Percentiles rank a stretch among this genome's conserved stretches.
These are phyloP conservation scores for Paelopatides confundens DNA, from an alignment of 53 echinoderm and acorn worm species.

Conservation along the genomic window DNA sequence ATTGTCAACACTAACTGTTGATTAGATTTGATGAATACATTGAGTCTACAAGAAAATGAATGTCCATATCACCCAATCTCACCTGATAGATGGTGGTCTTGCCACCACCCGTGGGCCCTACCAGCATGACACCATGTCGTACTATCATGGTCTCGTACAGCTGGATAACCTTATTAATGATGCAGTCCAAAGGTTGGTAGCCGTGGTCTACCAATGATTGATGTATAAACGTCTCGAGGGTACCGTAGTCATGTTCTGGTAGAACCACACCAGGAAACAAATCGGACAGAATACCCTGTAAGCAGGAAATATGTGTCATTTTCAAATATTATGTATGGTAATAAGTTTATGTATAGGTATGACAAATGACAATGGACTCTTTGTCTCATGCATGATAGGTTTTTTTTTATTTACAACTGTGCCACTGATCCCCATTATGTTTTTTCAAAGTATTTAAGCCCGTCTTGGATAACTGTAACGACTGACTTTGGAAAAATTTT, in stretches of 20 bases:
- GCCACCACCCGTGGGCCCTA: conserved; percentile 97
- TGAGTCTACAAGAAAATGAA: no score
- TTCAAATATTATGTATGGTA: background rate
- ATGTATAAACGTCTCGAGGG: conserved; percentile 85
- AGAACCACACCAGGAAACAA: conserved; percentile 91
- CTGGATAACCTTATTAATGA: conserved; percentile 95
- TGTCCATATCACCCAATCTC: background rate
- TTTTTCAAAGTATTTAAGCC: no score
- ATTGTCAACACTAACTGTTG: background rate
- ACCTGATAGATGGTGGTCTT: conserved; percentile 99
- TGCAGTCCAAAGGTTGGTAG: conserved; percentile 80
- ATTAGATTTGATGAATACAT: no score
- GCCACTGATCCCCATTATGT: no score
- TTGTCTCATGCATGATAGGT: no score
- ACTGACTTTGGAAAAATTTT: no score
- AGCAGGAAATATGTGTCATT: background rate
- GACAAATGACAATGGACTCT: no score
- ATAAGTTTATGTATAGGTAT: no score
- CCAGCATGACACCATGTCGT: conserved; percentile 99
- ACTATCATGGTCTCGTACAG: conserved; percentile 99
- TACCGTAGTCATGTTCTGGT: conserved; percentile 97
- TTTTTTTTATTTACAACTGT: no score
- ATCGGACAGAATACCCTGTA: conserved; percentile 95
- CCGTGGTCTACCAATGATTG: conserved; percentile 82
- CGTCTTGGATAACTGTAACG: no score